A percentile compares a stretch with the other conserved stretches of the same genome.
These are phyloP conservation scores for Mimumesa dahlbomi DNA, from an alignment of 2,888 invertebrate species.

Conservation along the genomic window DNA sequence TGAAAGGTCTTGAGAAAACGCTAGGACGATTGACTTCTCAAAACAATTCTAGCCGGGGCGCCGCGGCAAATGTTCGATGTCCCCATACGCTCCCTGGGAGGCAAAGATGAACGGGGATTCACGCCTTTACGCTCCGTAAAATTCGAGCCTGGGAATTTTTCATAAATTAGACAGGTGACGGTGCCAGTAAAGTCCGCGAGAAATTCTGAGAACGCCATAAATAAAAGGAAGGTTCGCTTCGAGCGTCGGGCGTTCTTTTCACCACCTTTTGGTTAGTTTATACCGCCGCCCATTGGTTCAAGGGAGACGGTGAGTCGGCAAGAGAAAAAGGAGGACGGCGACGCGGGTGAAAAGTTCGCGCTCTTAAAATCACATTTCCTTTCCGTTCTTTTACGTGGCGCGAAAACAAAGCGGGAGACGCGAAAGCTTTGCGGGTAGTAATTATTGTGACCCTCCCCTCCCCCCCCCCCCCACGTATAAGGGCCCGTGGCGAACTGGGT, in stretches of 20 bases:
- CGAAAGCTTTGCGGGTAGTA: slow-evolving; percentile 40
- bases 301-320: slow-evolving; percentile 1
- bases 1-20: slow-evolving; percentile 11
- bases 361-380: slow-evolving; percentile 60
- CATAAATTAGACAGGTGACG: slow-evolving; percentile 67
- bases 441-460: slow-evolving; percentile 37
- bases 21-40: slow-evolving; percentile 38
- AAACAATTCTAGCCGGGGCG: slow-evolving; percentile 54
- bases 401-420: slow-evolving; percentile 42
- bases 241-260: slow-evolving; percentile 52
- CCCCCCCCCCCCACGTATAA: too few relatives aligned
- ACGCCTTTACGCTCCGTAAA: slow-evolving; percentile 57
- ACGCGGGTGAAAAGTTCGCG: slow-evolving; percentile 39
- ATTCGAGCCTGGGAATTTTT: slow-evolving; percentile 62
- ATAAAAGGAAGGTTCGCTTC: slow-evolving; percentile 57
- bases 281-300: slow-evolving; percentile 22
- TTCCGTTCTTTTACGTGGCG: slow-evolving; percentile 15
- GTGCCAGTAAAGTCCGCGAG: slow-evolving; percentile 57
- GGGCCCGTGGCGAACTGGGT: too few relatives aligned
- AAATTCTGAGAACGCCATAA: slow-evolving; percentile 64
- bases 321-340: slow-evolving; percentile 7
- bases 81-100: neutral
- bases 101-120: slow-evolving; percentile 17
- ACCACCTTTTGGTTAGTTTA: slow-evolving; percentile 57
- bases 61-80: slow-evolving; percentile 32